Evolutionary conservation across 2,113 vertebrate genomes (phyloP), one percentile per base, ranked within the genome.

Genomic region (Callipepla californica): DNA sequence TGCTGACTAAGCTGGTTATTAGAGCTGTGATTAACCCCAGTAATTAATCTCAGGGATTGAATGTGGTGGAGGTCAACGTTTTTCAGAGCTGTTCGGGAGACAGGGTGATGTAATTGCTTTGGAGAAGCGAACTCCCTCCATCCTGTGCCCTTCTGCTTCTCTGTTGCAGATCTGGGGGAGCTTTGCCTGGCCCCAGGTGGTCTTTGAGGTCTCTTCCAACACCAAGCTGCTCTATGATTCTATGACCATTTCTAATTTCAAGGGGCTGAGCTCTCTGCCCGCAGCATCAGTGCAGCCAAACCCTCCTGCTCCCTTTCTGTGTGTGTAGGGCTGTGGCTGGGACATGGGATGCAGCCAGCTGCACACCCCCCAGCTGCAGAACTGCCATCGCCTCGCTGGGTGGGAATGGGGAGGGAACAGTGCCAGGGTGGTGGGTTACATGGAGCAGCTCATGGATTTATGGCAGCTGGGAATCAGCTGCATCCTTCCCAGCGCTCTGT

Each of bases 311-410:
- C n/a, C 67, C 26, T 36, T 11, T 5, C 62, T 7, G 0, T 26
- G 38, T 7, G 62, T 4, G 0, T 0, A 0, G 1, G 55, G 53
- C 12, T 28, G 14, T 45, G 58, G 25, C 1, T 4, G 75, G 30
- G 75, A 7, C 2, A 20, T 50, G 16, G 7, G 6, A 4, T 1
- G 1, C 67, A 57, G 13, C 57, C 87, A 84, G 82, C 82, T 92
- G 85, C 0, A 6, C 0, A 1, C 82, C 7, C 83, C 74, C 3
- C 3, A 77, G 73, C 1, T 21, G 19, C 62, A 8, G 13, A 69
- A 76, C 25, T 1, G 45, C 38, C 25, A 11, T 40, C 26, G 3
- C 66, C 47, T 57, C 4, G 6, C 45, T 58, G 83, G 79, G 51
- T 92, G 74, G 87, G 83, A 90, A 72, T 22, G 11, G n/a, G 36